A percentile compares a stretch with the other conserved stretches of the same genome.
These are phyloP conservation scores for Anodontia alba DNA, from an alignment of 2,888 invertebrate species.

Conservation along the genomic window DNA sequence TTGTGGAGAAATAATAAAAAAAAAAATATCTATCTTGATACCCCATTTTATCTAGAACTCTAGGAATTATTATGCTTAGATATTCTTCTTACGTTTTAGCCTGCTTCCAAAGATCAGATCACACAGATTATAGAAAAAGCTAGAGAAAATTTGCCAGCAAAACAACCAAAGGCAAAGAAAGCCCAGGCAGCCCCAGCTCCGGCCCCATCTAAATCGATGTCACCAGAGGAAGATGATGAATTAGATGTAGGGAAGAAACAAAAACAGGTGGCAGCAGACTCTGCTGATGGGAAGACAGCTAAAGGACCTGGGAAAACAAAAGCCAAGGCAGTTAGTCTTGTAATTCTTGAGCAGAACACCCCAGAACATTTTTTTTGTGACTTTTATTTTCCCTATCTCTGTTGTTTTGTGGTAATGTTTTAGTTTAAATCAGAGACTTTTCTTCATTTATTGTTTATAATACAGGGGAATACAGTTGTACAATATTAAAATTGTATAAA, in stretches of 20 bases:
- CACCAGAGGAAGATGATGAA: constrained; percentile 61
- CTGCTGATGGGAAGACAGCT: constrained; percentile 51
- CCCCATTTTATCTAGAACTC: too few species aligned
- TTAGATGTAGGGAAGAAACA: constrained; percentile 63
- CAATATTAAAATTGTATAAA: too few species aligned
- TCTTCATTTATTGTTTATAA: too few species aligned
- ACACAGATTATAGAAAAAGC: constrained; percentile 93
- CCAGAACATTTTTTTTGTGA: too few species aligned
- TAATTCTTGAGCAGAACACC: neutral
- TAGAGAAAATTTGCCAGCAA: constrained; percentile 92
- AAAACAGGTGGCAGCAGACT: constrained; percentile 59
- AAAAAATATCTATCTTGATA: too few species aligned
- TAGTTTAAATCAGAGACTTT: too few species aligned
- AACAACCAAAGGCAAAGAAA: constrained; percentile 83
- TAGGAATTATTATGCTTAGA: too few species aligned
- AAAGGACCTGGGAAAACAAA: constrained; percentile 62
- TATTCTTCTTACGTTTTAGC: constrained; percentile 70
- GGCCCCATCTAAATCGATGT: constrained; percentile 41
- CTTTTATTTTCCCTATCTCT: neutral
- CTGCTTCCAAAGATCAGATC: constrained; percentile 87
- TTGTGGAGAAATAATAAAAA: too few species aligned
- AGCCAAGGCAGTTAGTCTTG: constrained; percentile 60
- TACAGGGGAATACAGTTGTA: too few species aligned
- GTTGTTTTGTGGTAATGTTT: constrained; percentile 9
- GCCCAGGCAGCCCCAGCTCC: constrained; percentile 60